These are phyloP conservation scores for Sebastes minor DNA, from an alignment of 2,797 vertebrate species.

Conservation along the genomic window DNA sequence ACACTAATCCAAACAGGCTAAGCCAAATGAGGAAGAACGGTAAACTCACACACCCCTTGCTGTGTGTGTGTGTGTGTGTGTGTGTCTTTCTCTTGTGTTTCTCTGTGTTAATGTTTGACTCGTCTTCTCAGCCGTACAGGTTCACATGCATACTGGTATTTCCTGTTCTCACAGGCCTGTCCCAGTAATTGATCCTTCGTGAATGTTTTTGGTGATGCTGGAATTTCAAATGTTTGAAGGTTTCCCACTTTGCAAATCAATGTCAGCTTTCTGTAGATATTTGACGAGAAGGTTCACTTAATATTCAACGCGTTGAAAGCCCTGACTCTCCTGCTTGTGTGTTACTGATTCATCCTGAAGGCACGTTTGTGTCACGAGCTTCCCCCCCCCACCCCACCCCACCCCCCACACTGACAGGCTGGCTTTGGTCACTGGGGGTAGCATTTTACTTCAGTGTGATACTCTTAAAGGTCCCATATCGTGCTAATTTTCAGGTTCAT, in stretches of 20 bases:
- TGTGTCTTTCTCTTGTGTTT: background rate
- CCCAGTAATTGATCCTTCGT: background rate
- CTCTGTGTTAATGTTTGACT: conserved; percentile 47
- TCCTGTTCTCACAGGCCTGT: conserved; percentile 31
- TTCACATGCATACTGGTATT: conserved; percentile 27
- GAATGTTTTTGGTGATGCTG: conserved; percentile 4
- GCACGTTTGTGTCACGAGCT: background rate
- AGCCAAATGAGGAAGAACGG: conserved; percentile 70
- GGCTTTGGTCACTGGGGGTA: background rate
- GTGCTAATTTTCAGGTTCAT: too few relatives aligned
- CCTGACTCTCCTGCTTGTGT: background rate
- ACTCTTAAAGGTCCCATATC: background rate
- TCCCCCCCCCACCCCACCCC: background rate
- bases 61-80: background rate
- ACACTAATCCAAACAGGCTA: conserved; percentile 79
- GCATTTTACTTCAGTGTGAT: background rate
- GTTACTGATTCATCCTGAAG: background rate
- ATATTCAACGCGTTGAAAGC: background rate
- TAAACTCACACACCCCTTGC: conserved; percentile 39
- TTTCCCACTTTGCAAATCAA: conserved; percentile 9
- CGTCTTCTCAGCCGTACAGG: conserved; percentile 1
- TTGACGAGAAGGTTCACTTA: conserved; percentile 7
- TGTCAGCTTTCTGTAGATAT: conserved; percentile 18
- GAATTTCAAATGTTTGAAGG: background rate
- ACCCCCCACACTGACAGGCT: background rate